Evolutionary conservation across 2,797 vertebrate species (phyloP), one percentile per base, ranked within the genome.

Genomic region (Bovichtus diacanthus): DNA sequence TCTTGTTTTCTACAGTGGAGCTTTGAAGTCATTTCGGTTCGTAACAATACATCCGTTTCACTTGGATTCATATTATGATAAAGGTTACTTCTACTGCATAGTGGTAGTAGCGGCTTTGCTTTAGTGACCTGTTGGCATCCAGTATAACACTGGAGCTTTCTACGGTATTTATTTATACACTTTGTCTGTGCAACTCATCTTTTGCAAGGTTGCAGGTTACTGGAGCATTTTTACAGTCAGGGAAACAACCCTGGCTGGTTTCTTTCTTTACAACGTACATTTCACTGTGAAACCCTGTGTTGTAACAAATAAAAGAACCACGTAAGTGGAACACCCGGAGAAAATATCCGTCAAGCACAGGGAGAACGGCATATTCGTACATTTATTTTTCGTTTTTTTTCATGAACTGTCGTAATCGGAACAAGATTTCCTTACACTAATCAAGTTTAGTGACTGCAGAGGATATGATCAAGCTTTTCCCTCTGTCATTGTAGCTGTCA

Each of bases 401-500:
- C n/a, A n/a, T n/a, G n/a, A n/a, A n/a, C n/a, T 39, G 38, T 12
- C 38, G 13, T 39, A 13, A 13, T 38, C 18, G n/a, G 18, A 46
- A 9, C 44, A n/a, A 46, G 8, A n/a, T 46, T 46, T 46, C 44
- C 18, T n/a, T 18, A 51, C 15, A 25, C 19, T 41, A 73, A 74
- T 61, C 51, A 60, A 27, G 15, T 29, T n/a, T 43, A n/a, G 34
- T 72, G 18, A 69, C 51, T 25, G 29, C 34, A 67, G 34, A 53
- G 1, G 7, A 63, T 58, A 67, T 21, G 66, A 50, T 58, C 66
- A 25, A 61, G 55, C 27, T 49, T n/a, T 49, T 51, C 46, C 47
- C 21, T 25, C 49, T 63, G 63, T 72, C 74, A 67, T 31, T 54
- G 75, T 15, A 15, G 56, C 70, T 58, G 47, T 64, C 49, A 15